phyloP scores from a whole-genome alignment of 2,113 vertebrate genomes.

The Callopanchax toddi region DNA sequence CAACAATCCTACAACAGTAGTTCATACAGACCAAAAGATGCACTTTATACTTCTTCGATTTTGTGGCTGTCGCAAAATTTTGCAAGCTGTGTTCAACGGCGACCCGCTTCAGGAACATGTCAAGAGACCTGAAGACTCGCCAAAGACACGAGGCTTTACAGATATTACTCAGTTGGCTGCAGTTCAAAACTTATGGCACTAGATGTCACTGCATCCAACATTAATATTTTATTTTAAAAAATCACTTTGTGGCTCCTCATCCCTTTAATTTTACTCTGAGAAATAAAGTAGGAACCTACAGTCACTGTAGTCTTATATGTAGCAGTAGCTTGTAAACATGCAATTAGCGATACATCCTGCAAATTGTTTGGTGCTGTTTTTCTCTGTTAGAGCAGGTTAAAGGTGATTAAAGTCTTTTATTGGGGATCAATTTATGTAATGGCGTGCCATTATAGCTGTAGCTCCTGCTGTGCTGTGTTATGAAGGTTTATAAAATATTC shows the following conservation, averaged over 20 bases:
- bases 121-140: too few species aligned
- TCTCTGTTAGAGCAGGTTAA: too few species aligned
- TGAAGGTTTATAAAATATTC: not conserved
- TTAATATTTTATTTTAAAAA: not conserved
- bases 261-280: not conserved
- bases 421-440: not conserved
- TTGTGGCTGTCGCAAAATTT: too few species aligned
- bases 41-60: too few species aligned
- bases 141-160: too few species aligned
- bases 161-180: not conserved
- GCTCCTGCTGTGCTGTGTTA: not conserved
- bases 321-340: not conserved
- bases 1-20: too few species aligned
- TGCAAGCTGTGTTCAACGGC: too few species aligned
- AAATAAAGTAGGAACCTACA: not conserved
- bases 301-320: not conserved
- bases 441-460: not conserved
- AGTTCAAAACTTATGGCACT: not conserved
- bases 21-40: too few species aligned
- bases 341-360: not conserved
- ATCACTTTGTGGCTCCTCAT: too few species aligned
- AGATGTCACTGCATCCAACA: not conserved
- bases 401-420: too few species aligned
- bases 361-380: not conserved
- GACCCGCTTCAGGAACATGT: too few species aligned